Evolutionary conservation across 2,888 invertebrate species (phyloP).

Genomic region (Eucriotettix oculatus): DNA sequence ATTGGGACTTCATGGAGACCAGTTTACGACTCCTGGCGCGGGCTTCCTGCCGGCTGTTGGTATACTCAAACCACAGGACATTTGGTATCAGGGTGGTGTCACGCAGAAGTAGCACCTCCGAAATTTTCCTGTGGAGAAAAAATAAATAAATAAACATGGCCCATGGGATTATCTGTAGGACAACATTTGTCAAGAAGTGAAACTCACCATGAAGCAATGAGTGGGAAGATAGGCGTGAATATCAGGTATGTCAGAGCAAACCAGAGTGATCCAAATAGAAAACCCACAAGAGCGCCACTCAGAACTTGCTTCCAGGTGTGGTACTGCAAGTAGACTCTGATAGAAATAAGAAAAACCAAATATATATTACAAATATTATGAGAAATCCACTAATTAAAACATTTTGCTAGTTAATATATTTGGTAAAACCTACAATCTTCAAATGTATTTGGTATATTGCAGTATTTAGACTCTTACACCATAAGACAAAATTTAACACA

Average conservation of each 20-base stretch:
- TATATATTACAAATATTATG: too few species aligned
- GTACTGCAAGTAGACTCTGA: slow-evolving; percentile 71
- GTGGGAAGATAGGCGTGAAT: slow-evolving; percentile 71
- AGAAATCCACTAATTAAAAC: too few species aligned
- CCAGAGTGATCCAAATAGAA: slow-evolving; percentile 60
- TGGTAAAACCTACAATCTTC: too few species aligned
- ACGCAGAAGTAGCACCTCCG: slow-evolving; percentile 69
- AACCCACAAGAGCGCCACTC: slow-evolving; percentile 59
- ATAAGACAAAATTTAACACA: too few species aligned
- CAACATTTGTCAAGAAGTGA: slow-evolving; percentile 4
- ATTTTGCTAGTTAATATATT: too few species aligned
- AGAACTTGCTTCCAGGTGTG: slow-evolving; percentile 70
- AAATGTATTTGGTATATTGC: too few species aligned
- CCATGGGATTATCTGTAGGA: slow-evolving; percentile 3
- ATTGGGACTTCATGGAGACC: slow-evolving; percentile 67
- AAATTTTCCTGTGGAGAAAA: slow-evolving; percentile 49
- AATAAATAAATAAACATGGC: not conserved
- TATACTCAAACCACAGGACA: slow-evolving; percentile 87
- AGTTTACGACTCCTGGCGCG: slow-evolving; percentile 62
- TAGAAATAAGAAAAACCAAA: slow-evolving; percentile 16
- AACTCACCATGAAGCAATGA: slow-evolving; percentile 69
- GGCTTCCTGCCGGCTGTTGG: slow-evolving; percentile 68
- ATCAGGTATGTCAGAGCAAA: slow-evolving; percentile 63
- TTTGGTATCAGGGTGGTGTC: slow-evolving; percentile 85
- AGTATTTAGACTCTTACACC: too few species aligned